Evolutionary conservation across 2,797 vertebrate species (phyloP).

Genomic region (Myotis findleyi): DNA sequence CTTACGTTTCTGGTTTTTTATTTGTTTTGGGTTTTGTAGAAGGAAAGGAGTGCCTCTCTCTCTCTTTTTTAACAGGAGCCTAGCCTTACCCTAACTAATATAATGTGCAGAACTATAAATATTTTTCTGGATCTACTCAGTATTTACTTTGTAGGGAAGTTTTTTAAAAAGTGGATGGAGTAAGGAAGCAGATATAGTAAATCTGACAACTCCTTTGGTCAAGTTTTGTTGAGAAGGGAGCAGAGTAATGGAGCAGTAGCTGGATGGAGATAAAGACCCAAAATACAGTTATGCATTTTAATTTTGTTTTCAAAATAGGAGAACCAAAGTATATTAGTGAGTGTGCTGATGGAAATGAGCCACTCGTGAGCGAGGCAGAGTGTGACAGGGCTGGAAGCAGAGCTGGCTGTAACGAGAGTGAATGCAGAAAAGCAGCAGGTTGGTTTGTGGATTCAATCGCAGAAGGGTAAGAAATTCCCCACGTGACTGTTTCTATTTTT

Average conservation of each 20-base stretch:
- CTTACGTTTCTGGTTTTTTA: neutral
- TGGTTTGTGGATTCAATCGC: neutral
- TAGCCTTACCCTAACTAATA: neutral
- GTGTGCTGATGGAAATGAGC: neutral
- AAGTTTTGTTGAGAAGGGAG: neutral
- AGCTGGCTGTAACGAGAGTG: neutral
- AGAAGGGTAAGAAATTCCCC: neutral
- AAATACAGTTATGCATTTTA: neutral
- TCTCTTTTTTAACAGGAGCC: neutral
- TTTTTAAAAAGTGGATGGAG: neutral
- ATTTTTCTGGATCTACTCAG: neutral
- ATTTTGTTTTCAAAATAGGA: conserved; percentile 6
- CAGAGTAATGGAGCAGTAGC: neutral
- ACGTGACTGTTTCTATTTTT: neutral
- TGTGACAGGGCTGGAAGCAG: neutral
- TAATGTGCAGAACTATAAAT: neutral
- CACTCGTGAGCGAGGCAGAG: neutral
- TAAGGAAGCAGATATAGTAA: neutral
- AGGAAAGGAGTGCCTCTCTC: neutral
- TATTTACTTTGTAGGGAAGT: neutral
- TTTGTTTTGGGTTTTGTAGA: neutral
- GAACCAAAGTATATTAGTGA: neutral
- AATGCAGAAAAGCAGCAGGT: neutral
- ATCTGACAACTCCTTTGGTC: neutral
- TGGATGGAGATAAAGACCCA: neutral